These are phyloP conservation scores for Sylvietta virens DNA, from an alignment of 2,113 vertebrate genomes.

Conservation along the genomic window DNA sequence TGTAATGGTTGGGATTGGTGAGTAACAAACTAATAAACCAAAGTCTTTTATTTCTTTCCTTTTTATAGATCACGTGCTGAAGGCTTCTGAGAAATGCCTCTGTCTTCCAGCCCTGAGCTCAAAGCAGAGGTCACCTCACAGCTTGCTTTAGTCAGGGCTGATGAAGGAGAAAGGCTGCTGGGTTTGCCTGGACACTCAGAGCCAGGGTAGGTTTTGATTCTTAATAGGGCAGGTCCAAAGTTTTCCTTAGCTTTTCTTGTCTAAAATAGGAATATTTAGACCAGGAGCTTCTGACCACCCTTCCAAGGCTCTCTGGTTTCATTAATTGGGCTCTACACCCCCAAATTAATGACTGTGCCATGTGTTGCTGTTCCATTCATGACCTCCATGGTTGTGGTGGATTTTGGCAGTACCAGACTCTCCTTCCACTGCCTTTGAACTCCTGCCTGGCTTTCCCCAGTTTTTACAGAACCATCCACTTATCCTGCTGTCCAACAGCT, in stretches of 20 bases:
- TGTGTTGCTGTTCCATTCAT: not conserved
- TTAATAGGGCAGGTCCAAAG: not conserved
- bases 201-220: not conserved
- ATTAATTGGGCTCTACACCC: not conserved
- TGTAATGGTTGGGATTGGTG: not conserved
- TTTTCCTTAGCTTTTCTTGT: not conserved
- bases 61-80: not conserved
- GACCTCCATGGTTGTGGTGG: not conserved
- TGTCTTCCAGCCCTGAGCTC: not conserved
- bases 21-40: constrained; percentile 17
- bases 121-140: not conserved
- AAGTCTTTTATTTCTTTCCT: not conserved
- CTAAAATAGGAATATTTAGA: not conserved
- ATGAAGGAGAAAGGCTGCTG: not conserved
- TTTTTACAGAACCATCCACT: not conserved
- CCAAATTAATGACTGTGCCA: not conserved
- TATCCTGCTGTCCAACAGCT: not conserved
- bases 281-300: not conserved
- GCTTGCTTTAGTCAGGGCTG: not conserved
- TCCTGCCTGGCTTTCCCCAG: not conserved
- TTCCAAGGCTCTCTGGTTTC: not conserved
- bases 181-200: not conserved
- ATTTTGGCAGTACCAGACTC: not conserved
- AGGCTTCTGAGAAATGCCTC: not conserved
- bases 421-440: not conserved